phyloP scores from a whole-genome alignment of 1,140 invertebrate genomes.

The Atopsyche davidsoni region DNA sequence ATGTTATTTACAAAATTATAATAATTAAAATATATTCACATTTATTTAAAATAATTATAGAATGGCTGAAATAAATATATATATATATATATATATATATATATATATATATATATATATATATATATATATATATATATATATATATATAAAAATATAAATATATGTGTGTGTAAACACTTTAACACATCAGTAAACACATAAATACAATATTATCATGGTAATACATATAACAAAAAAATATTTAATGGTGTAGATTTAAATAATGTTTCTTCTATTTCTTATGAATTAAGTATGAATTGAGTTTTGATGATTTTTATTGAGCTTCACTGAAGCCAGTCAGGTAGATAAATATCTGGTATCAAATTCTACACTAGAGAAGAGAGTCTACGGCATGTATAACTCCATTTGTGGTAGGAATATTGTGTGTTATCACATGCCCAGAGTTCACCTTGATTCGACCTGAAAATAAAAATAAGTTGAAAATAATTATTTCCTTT shows the following conservation, averaged over 20 bases:
- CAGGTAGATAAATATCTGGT: conserved; percentile 11
- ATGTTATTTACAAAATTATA: conserved; percentile 13
- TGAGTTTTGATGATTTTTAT: neutral
- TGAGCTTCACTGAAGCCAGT: conserved; percentile 42
- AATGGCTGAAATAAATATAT: conserved; percentile 8
- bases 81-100: too few species aligned
- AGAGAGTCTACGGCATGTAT: conserved; percentile 78
- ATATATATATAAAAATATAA: too few species aligned
- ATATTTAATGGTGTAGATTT: too few species aligned
- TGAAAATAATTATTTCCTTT: too few species aligned
- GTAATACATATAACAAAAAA: too few species aligned
- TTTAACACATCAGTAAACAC: too few species aligned
- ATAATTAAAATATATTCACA: conserved; percentile 2
- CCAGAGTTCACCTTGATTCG: conserved; percentile 75
- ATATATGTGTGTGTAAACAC: too few species aligned
- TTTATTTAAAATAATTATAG: neutral
- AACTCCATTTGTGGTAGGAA: conserved; percentile 82
- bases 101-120: too few species aligned
- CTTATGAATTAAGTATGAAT: neutral
- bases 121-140: too few species aligned
- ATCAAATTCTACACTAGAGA: conserved; percentile 44
- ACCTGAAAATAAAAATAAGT: conserved; percentile 51
- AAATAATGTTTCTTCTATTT: too few species aligned
- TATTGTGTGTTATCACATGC: conserved; percentile 70
- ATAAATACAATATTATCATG: too few species aligned